Evolutionary conservation across 2,797 vertebrate genomes (phyloP), one percentile per base, ranked within the genome.

Genomic region (Acanthurus lineatus): DNA sequence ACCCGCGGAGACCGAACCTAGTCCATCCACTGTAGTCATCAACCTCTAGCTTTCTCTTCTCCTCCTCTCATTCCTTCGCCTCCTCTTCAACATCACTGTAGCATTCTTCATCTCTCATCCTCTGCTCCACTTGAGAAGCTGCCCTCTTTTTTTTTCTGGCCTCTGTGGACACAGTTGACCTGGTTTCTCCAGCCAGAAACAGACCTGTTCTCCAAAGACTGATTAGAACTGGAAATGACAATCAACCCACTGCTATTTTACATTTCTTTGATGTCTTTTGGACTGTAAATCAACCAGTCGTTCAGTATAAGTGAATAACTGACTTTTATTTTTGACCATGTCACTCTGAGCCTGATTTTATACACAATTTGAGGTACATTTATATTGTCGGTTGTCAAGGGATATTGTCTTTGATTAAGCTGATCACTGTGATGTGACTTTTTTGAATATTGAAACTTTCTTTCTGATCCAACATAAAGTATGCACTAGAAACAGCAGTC

Each of bases 51-150:
- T 93, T 91, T 94, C 93, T 81, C 95, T 96, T 90, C 94, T 95
- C 82, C 95, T 96, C 86, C 69, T 96, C 91, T 95, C 95, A 95
- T 96, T 94, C 86, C 96, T 97, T 88, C 53, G 95, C 93, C 95
- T 97, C 95, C 95, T 96, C 82, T 68, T 95, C 89, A 79, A 71
- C 84, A 81, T 89, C 87, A 86, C 89, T 84, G 68, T 88, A 80
- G 84, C 92, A 82, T 89, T 84, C 78, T 84, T 88, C 93, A 92
- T 87, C 88, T 82, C 56, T 86, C 92, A 92, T 91, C 87, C 78
- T 89, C 86, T 79, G 84, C 86, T 88, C 81, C 81, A 77, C 89
- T 61, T 58, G 57, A 81, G 89, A 93, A 86, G 87, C 88, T 68
- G 79, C 65, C 56, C 38, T 16, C 38, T 16, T 61, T 56, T 58